Percentiles rank a stretch among this genome's conserved stretches.
Evolutionary conservation across 2,113 vertebrate genomes (phyloP).

Genomic region (Mobula hypostoma): DNA sequence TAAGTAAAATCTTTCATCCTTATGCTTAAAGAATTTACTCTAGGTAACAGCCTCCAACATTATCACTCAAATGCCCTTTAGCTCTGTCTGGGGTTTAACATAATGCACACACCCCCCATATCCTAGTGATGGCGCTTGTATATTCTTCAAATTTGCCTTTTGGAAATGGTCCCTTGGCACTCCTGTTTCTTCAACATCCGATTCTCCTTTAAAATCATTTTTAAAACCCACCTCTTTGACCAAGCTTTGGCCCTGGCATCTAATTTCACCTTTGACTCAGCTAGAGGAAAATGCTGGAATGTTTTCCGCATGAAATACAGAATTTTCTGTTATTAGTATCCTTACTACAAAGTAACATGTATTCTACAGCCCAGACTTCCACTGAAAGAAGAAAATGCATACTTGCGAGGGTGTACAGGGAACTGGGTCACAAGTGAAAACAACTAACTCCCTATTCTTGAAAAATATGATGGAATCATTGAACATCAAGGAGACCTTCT

Average conservation of each 20-base stretch:
- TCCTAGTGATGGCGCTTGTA: neutral
- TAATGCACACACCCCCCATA: neutral
- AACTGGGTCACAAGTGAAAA: neutral
- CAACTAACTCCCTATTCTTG: neutral
- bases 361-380: neutral
- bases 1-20: neutral
- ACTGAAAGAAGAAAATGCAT: neutral
- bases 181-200: neutral
- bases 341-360: neutral
- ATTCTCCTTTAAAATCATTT: neutral
- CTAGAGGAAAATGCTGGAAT: neutral
- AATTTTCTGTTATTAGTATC: neutral
- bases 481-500: neutral
- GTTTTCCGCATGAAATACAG: neutral
- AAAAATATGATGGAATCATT: neutral
- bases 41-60: neutral
- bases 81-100: neutral
- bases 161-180: neutral
- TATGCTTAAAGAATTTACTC: neutral
- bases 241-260: neutral
- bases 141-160: neutral
- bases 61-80: neutral
- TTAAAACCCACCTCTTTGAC: neutral
- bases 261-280: neutral
- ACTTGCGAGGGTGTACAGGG: neutral